phyloP scores from a whole-genome alignment of 2,113 vertebrate species.

The Aramus guarauna region DNA sequence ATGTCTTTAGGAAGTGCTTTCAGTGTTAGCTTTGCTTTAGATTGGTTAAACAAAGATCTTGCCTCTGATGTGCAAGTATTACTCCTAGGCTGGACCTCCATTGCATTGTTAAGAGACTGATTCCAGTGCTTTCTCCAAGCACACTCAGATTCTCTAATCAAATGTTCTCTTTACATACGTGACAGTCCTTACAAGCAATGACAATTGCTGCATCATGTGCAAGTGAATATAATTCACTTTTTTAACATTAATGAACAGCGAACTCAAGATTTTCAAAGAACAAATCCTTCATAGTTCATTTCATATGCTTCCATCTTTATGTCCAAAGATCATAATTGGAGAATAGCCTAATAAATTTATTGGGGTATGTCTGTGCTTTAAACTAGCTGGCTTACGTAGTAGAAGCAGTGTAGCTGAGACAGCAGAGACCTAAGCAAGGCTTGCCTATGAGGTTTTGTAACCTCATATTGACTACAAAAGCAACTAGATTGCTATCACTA shows the following conservation, averaged over 20 bases:
- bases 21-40: background rate
- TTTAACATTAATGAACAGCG: background rate
- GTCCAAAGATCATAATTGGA: background rate
- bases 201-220: background rate
- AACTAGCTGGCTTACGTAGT: background rate
- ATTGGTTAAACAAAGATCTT: background rate
- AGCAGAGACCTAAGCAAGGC: background rate
- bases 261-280: background rate
- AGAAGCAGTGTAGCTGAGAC: background rate
- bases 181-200: background rate
- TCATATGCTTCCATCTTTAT: background rate
- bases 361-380: background rate
- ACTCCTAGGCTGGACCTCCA: background rate
- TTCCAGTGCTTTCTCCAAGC: background rate
- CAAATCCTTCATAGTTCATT: background rate
- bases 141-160: background rate
- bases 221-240: background rate
- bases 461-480: background rate
- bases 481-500: background rate
- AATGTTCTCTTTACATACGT: background rate
- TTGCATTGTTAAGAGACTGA: background rate
- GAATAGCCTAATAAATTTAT: background rate
- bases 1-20: background rate
- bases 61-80: background rate
- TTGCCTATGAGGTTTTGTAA: background rate